Conservation (phyloP, 2,113 vertebrate genomes). For the Lamprologus callipterus region DNA sequence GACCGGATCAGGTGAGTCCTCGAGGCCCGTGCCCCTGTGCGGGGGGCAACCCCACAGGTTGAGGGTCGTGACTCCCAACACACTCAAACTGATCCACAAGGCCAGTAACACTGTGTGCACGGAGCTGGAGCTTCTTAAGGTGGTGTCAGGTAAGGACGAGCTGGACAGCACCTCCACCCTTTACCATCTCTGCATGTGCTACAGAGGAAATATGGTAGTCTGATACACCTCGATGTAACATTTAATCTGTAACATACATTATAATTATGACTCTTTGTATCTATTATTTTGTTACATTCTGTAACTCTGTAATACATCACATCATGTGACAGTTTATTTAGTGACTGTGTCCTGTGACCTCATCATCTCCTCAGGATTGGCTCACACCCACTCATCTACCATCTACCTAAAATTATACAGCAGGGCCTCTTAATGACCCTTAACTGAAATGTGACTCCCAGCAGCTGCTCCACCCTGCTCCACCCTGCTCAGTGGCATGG, state of each 20-base stretch:
- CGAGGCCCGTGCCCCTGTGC: fast-evolving
- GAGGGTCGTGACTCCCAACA: neutral
- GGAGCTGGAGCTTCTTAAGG: neutral
- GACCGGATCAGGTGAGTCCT: neutral
- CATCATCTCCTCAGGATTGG: neutral
- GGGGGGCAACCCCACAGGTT: neutral
- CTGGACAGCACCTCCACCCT: neutral
- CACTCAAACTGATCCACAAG: neutral
- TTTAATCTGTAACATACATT: neutral
- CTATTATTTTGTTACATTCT: neutral
- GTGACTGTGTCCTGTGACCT: neutral
- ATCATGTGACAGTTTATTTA: neutral
- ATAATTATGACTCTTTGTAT: neutral
- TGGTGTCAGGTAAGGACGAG: neutral
- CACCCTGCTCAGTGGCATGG: fast-evolving
- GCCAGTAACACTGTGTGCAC: neutral
- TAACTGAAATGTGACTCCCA: neutral
- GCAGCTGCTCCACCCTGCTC: neutral
- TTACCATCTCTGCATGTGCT: neutral
- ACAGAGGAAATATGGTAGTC: neutral
- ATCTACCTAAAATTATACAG: neutral
- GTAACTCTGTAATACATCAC: neutral
- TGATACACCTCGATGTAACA: neutral
- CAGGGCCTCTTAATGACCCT: neutral
- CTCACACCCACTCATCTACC: neutral